phyloP scores from a whole-genome alignment of 2,113 vertebrate species.

The Epinephelus fuscoguttatus region DNA sequence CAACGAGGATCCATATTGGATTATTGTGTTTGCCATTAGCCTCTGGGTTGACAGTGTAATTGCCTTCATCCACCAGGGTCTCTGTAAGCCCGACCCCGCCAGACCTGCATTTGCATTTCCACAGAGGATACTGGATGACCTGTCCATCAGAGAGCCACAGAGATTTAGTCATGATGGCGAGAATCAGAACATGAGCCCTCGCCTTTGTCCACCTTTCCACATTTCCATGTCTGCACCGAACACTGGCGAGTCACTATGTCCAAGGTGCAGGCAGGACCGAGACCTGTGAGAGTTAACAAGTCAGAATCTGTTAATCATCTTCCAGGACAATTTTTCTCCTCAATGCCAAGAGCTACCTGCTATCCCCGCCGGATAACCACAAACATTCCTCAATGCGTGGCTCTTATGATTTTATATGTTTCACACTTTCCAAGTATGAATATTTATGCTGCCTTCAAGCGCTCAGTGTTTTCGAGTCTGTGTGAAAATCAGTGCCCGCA shows the following conservation, averaged over 20 bases:
- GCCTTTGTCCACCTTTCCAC: neutral
- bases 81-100: conserved; percentile 36
- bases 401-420: conserved; percentile 8
- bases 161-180: neutral
- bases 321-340: conserved; percentile 17
- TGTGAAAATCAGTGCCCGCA: conserved; percentile 29
- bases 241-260: neutral
- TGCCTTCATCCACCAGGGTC: conserved; percentile 52
- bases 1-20: conserved; percentile 61
- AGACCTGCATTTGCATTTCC: conserved; percentile 49
- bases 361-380: neutral
- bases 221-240: neutral
- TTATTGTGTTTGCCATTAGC: conserved; percentile 68
- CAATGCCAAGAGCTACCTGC: conserved; percentile 7
- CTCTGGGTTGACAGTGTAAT: conserved; percentile 64
- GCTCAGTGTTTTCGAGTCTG: conserved; percentile 38
- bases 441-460: conserved; percentile 60
- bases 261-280: neutral
- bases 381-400: neutral
- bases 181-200: neutral
- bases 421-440: conserved; percentile 44
- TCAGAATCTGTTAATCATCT: conserved; percentile 25
- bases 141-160: conserved; percentile 13
- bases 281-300: conserved; percentile 4
- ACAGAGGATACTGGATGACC: conserved; percentile 4